phyloP scores from a whole-genome alignment of 2,888 invertebrate species.

The Thalpophila matura region DNA sequence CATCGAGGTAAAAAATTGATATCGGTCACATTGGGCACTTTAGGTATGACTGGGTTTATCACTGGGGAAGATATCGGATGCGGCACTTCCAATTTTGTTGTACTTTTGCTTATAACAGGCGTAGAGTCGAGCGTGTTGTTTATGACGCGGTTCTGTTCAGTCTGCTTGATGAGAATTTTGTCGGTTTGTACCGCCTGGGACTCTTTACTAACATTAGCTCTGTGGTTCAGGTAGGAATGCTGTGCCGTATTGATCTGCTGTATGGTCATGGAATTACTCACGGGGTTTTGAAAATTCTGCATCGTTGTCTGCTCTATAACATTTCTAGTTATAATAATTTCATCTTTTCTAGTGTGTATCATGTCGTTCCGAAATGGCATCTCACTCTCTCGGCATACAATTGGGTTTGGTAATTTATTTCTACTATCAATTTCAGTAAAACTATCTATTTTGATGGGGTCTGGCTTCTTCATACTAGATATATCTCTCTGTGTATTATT shows the following conservation, averaged over 20 bases:
- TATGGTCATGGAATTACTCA: slow-evolving; percentile 85
- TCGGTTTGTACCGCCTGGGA: slow-evolving; percentile 85
- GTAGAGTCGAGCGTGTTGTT: slow-evolving; percentile 76
- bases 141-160: slow-evolving; percentile 76
- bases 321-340: slow-evolving; percentile 83
- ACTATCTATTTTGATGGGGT: slow-evolving; percentile 80
- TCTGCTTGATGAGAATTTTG: slow-evolving; percentile 78
- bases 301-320: slow-evolving; percentile 80
- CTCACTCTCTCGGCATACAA: slow-evolving; percentile 80
- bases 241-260: slow-evolving; percentile 84
- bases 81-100: slow-evolving; percentile 87
- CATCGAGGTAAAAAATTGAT: slow-evolving; percentile 86
- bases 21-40: slow-evolving; percentile 84
- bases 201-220: slow-evolving; percentile 81
- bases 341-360: slow-evolving; percentile 80
- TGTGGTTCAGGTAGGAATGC: slow-evolving; percentile 81
- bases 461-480: slow-evolving; percentile 77
- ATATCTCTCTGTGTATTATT: slow-evolving; percentile 80
- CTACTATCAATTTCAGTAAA: slow-evolving; percentile 78
- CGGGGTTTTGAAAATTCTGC: slow-evolving; percentile 79
- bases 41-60: slow-evolving; percentile 86
- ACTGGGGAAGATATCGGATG: slow-evolving; percentile 88
- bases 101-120: slow-evolving; percentile 81
- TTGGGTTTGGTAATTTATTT: slow-evolving; percentile 75
- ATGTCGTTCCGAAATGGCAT: slow-evolving; percentile 81